Conservation (phyloP, 1,140 invertebrate genomes). For the Macrotrachela quadricornifera region DNA sequence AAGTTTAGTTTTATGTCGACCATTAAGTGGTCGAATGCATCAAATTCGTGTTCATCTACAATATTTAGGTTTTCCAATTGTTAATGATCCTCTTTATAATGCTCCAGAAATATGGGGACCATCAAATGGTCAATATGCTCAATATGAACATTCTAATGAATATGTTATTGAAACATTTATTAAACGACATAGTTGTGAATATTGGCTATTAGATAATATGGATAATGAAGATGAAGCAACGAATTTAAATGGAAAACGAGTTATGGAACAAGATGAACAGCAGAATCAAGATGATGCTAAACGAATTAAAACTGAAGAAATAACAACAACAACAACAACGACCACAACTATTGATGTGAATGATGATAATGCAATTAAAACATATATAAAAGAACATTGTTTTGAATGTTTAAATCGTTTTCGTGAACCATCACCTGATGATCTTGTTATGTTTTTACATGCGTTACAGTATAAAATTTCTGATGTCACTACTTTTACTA, state of each 20-base stretch:
- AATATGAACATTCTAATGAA: slow-evolving; percentile 69
- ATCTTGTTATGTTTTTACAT: slow-evolving; percentile 82
- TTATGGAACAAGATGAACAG: background rate
- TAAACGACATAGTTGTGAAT: slow-evolving; percentile 3
- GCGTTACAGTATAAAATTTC: slow-evolving; percentile 62
- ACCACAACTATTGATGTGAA: slow-evolving; percentile 10
- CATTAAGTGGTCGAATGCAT: slow-evolving; percentile 66
- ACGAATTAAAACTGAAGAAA: background rate
- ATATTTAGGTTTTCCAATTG: slow-evolving; percentile 75
- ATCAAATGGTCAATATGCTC: slow-evolving; percentile 67
- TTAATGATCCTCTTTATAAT: slow-evolving; percentile 44
- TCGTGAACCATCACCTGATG: slow-evolving; percentile 62
- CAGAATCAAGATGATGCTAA: background rate
- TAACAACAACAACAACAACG: background rate
- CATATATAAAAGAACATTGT: slow-evolving; percentile 42
- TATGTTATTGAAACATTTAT: slow-evolving; percentile 33
- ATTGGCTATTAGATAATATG: slow-evolving; percentile 2
- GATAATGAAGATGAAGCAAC: background rate
- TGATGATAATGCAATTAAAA: slow-evolving; percentile 45
- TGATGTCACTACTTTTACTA: background rate
- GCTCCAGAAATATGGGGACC: slow-evolving; percentile 32
- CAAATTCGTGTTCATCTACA: slow-evolving; percentile 86
- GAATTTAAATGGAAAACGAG: background rate
- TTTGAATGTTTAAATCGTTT: slow-evolving; percentile 74
- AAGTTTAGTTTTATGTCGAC: background rate